A percentile compares a stretch with the other conserved stretches of the same genome.
Evolutionary conservation across 37 sponge, comb jelly and placozoan genomes (phyloP).

Genomic region (Chondrilla cf. caribensis): DNA sequence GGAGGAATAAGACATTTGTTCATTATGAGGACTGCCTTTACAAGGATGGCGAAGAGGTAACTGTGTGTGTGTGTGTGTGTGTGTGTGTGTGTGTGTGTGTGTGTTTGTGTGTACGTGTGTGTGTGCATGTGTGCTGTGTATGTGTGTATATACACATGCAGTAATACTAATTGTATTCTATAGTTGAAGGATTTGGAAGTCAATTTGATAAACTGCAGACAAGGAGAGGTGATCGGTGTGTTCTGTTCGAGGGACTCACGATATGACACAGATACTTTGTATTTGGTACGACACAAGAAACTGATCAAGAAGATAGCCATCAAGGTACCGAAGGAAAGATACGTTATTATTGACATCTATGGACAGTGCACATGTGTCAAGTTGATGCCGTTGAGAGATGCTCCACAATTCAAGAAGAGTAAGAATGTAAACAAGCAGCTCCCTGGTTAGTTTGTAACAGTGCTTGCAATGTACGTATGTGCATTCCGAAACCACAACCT

Average conservation of each 20-base stretch:
- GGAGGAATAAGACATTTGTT: not conserved
- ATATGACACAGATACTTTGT: not conserved
- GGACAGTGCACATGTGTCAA: constrained; percentile 28
- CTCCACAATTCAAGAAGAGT: not conserved
- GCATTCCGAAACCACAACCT: too few relatives aligned
- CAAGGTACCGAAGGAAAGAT: not conserved
- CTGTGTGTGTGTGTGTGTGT: constrained; percentile 2
- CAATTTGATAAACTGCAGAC: not conserved
- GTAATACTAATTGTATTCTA: too few relatives aligned
- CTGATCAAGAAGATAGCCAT: not conserved
- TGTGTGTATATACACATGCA: not conserved
- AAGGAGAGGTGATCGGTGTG: constrained; percentile 29
- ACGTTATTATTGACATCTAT: constrained; percentile 27
- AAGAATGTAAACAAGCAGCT: too few relatives aligned
- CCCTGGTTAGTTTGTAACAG: too few relatives aligned
- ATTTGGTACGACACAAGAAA: constrained; percentile 8
- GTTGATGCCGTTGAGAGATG: constrained; percentile 3
- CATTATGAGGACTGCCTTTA: not conserved
- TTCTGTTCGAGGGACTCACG: not conserved
- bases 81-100: not conserved
- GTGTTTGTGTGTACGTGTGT: not conserved
- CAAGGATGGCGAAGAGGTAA: constrained; percentile 24
- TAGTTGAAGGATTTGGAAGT: not conserved
- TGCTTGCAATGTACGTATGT: too few relatives aligned
- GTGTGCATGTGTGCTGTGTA: not conserved